These are phyloP conservation scores for Drosophila siamana DNA, from an alignment of 2,888 invertebrate genomes.

Conservation along the genomic window DNA sequence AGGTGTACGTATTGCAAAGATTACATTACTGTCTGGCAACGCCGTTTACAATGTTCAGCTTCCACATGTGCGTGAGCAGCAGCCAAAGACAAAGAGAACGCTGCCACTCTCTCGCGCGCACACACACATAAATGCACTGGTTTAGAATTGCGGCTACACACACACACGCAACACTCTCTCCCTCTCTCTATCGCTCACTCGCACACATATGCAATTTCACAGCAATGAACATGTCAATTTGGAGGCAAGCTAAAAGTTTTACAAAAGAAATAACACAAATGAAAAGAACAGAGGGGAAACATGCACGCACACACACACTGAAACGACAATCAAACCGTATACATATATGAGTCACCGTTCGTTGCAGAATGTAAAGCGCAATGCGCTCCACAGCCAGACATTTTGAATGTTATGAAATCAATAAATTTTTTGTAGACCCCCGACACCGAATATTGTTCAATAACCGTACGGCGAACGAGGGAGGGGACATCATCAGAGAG, in stretches of 20 bases:
- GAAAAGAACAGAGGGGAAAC: conserved; percentile 35
- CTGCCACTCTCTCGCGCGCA: conserved; percentile 35
- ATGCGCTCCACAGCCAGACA: conserved; percentile 53
- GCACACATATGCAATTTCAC: conserved; percentile 38
- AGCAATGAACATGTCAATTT: conserved; percentile 62
- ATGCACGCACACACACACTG: conserved; percentile 28
- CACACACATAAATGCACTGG: conserved; percentile 37
- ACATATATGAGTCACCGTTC: conserved; percentile 52
- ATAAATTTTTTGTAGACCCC: conserved; percentile 65
- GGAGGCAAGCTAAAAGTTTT: conserved; percentile 68
- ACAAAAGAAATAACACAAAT: conserved; percentile 76
- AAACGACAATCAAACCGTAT: conserved; percentile 16
- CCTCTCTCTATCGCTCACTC: conserved; percentile 24
- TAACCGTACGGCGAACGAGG: conserved; percentile 3
- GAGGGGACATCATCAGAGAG: conserved; percentile 51
- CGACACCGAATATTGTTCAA: conserved; percentile 49
- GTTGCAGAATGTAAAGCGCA: conserved; percentile 57
- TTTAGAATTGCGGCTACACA: conserved; percentile 70
- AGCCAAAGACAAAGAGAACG: conserved; percentile 53
- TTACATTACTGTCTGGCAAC: conserved; percentile 58
- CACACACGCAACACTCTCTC: conserved; percentile 8
- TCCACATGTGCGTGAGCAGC: conserved; percentile 70
- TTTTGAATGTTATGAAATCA: conserved; percentile 83
- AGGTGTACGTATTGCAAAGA: conserved; percentile 18
- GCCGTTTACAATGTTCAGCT: conserved; percentile 65